phyloP scores from a whole-genome alignment of 2,797 vertebrate species.

The Alfaro cultratus region DNA sequence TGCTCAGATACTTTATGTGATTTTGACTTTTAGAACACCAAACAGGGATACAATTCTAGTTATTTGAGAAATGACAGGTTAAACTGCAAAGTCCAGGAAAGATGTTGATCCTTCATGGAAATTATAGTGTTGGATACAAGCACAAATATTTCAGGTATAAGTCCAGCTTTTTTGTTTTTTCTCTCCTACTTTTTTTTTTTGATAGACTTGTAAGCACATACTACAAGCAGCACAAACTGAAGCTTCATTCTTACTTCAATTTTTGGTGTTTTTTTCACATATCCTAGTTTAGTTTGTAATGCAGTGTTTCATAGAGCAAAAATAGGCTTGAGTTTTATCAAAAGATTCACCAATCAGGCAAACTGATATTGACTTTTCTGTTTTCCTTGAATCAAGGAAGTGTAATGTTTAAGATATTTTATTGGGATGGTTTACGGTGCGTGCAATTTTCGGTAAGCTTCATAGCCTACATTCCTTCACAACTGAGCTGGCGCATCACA shows the following conservation, averaged over 20 bases:
- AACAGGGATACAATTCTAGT: conserved; percentile 57
- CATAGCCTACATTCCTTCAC: too few relatives aligned
- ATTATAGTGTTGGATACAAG: not conserved
- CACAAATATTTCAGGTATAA: conserved; percentile 10
- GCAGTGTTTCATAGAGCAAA: not conserved
- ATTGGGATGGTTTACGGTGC: too few relatives aligned
- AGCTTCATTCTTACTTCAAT: not conserved
- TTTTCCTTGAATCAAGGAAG: not conserved
- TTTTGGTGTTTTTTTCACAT: rapidly evolving
- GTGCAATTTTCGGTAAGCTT: too few relatives aligned
- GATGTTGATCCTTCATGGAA: not conserved
- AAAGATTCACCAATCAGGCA: not conserved
- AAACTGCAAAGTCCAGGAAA: not conserved
- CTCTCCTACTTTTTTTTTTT: not conserved
- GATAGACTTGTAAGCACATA: not conserved
- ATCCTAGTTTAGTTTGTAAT: not conserved
- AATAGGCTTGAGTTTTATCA: not conserved
- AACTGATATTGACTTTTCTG: not conserved
- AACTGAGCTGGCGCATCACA: too few relatives aligned
- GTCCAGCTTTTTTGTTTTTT: not conserved
- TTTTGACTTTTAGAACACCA: conserved; percentile 58
- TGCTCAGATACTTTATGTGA: conserved; percentile 57
- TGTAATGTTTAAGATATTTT: too few relatives aligned
- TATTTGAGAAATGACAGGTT: conserved; percentile 36
- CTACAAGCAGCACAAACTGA: not conserved